phyloP scores from a whole-genome alignment of 2,888 invertebrate species.

The Drosophila putrida region DNA sequence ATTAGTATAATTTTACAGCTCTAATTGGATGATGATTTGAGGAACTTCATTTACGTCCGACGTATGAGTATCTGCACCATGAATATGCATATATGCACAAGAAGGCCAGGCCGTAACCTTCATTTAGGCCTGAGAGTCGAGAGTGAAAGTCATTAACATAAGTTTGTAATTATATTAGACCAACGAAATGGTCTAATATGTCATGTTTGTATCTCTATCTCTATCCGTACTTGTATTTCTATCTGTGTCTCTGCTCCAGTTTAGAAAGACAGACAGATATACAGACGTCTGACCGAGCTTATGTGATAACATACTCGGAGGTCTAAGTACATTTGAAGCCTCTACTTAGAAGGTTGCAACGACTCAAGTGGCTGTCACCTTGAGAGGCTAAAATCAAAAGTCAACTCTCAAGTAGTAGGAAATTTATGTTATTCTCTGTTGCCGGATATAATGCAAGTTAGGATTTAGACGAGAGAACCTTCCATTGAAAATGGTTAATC shows the following conservation, averaged over 20 bases:
- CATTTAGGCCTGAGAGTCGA: conserved; percentile 53
- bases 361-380: conserved; percentile 21
- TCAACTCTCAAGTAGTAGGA: not conserved
- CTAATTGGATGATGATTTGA: conserved; percentile 80
- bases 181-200: conserved; percentile 31
- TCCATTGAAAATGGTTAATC: not conserved
- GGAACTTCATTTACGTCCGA: conserved; percentile 65
- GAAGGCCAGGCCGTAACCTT: conserved; percentile 66
- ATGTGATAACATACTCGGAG: conserved; percentile 4
- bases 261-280: conserved; percentile 17
- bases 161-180: conserved; percentile 64
- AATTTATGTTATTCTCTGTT: not conserved
- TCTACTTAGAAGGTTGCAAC: not conserved
- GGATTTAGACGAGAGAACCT: not conserved
- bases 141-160: conserved; percentile 77
- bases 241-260: not conserved
- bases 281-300: conserved; percentile 41
- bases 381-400: conserved; percentile 29
- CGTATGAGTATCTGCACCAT: conserved; percentile 33
- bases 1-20: conserved; percentile 80
- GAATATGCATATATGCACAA: conserved; percentile 45
- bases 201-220: conserved; percentile 25
- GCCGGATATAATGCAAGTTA: not conserved
- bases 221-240: not conserved
- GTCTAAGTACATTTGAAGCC: not conserved